A percentile compares a stretch with the other conserved stretches of the same genome.
phyloP scores from a whole-genome alignment of 2,797 vertebrate species.

The Gymnopithys bicolor region DNA sequence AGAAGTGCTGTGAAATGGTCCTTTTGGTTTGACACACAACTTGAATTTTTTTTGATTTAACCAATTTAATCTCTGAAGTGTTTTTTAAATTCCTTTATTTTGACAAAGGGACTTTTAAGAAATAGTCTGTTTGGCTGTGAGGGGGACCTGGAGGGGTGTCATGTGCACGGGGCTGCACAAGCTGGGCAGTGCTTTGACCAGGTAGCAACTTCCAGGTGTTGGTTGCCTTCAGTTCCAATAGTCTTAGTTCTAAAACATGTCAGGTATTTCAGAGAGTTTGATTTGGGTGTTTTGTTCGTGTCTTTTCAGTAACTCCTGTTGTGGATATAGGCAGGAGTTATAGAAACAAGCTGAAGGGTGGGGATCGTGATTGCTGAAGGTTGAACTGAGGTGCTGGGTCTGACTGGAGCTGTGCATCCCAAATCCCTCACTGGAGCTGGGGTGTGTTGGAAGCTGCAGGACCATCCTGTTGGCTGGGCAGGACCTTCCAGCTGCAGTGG shows the following conservation, averaged over 20 bases:
- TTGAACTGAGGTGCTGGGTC: background rate
- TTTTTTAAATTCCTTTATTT: background rate
- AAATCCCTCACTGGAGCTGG: background rate
- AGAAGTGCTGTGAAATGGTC: background rate
- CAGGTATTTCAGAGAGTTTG: background rate
- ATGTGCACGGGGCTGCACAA: background rate
- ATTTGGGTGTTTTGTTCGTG: background rate
- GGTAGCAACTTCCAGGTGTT: background rate
- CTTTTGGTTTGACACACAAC: background rate
- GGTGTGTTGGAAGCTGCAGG: background rate
- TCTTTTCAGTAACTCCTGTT: background rate
- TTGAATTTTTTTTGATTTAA: background rate
- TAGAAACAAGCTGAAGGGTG: background rate
- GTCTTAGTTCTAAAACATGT: background rate
- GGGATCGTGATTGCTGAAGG: background rate
- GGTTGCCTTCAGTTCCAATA: background rate
- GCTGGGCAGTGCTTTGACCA: background rate
- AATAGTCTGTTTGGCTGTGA: background rate
- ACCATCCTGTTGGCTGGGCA: background rate
- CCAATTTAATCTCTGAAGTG: background rate
- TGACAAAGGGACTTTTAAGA: background rate
- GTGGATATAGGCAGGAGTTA: background rate
- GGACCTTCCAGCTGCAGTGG: background rate
- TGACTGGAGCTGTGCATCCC: background rate
- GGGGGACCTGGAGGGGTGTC: background rate